Evolutionary conservation across 1,140 invertebrate species (phyloP).

Genomic region (Nasonia giraulti): DNA sequence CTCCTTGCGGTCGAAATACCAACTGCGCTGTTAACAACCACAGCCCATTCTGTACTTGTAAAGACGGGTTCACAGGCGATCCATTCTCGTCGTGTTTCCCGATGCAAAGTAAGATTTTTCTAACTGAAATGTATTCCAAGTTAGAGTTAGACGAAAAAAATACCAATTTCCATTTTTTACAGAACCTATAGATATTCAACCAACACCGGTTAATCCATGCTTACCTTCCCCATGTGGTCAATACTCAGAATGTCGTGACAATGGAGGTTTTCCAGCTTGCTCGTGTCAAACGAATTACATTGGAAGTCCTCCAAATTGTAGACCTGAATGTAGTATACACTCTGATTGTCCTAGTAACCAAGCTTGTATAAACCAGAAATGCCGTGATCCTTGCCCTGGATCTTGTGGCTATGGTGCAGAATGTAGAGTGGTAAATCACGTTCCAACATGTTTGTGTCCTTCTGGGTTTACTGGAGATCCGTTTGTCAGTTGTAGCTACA

Average conservation of each 20-base stretch:
- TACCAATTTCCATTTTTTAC: conserved; percentile 83
- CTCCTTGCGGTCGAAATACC: conserved; percentile 80
- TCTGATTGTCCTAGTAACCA: conserved; percentile 82
- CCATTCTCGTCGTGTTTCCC: conserved; percentile 72
- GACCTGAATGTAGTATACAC: conserved; percentile 83
- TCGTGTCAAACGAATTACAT: conserved; percentile 84
- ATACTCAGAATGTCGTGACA: conserved; percentile 84
- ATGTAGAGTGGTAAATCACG: conserved; percentile 83
- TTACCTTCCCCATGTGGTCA: conserved; percentile 87
- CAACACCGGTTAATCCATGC: conserved; percentile 74
- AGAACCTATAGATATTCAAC: conserved; percentile 70
- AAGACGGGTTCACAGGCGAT: conserved; percentile 75
- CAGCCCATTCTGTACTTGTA: conserved; percentile 80
- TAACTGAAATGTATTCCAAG: not conserved
- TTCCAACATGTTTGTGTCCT: conserved; percentile 83
- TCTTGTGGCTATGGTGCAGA: conserved; percentile 84
- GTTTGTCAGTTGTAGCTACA: conserved; percentile 74
- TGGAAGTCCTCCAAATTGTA: conserved; percentile 85
- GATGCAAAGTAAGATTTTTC: conserved; percentile 38
- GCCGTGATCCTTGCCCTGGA: conserved; percentile 84
- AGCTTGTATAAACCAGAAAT: conserved; percentile 83
- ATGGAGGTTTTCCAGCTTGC: conserved; percentile 82
- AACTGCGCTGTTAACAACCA: conserved; percentile 80
- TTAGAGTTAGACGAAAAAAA: conserved; percentile 66
- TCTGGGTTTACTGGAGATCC: conserved; percentile 85